Percentiles rank a stretch among this genome's conserved stretches.
These are phyloP conservation scores for Hemicrepidius hirtus DNA, from an alignment of 2,888 invertebrate species.

Conservation along the genomic window DNA sequence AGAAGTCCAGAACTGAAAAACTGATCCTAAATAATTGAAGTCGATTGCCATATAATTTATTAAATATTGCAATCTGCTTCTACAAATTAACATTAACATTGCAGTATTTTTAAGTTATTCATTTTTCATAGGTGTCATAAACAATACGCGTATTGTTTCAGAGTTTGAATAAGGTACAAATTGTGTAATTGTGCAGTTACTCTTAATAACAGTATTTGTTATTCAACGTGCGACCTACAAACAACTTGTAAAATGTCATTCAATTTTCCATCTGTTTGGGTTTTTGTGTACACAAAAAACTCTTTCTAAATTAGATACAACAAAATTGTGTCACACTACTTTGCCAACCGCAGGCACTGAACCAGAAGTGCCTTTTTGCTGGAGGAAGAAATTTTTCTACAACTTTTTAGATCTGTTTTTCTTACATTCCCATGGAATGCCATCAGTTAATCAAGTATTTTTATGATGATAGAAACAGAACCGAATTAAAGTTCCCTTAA, in stretches of 20 bases:
- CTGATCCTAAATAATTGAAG: too few species aligned
- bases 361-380: constrained; percentile 14
- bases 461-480: not conserved
- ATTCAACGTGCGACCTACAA: not conserved
- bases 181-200: not conserved
- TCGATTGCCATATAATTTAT: too few species aligned
- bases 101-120: too few species aligned
- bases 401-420: constrained; percentile 8
- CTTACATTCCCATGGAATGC: constrained; percentile 3
- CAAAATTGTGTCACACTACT: constrained; percentile 20
- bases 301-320: not conserved
- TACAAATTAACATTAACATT: too few species aligned
- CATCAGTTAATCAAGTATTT: not conserved
- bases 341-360: not conserved
- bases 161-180: too few species aligned
- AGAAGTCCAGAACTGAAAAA: too few species aligned
- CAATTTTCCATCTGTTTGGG: constrained; percentile 13
- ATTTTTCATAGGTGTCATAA: too few species aligned
- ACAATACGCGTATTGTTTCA: too few species aligned
- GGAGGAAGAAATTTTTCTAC: not conserved
- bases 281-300: not conserved
- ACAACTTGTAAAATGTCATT: not conserved
- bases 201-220: not conserved
- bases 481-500: not conserved
- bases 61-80: too few species aligned